Evolutionary conservation across 1,140 invertebrate genomes (phyloP), one percentile per base, ranked within the genome.

Genomic region (Pachypsylla venusta): DNA sequence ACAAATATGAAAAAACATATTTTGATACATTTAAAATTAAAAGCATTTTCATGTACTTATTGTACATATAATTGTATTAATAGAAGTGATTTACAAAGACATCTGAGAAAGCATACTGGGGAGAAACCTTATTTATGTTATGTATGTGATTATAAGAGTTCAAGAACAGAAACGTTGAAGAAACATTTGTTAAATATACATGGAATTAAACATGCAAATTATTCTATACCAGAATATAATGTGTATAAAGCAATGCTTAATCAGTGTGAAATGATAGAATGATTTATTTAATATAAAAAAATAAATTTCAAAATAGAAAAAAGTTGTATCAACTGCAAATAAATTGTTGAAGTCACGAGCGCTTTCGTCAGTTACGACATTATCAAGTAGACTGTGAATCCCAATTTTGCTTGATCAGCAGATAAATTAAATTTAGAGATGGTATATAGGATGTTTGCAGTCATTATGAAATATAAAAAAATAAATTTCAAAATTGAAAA

Each of bases 111-210:
- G 40, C 80, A 82, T 61, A 74, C 74, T 1, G 72, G 69, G 0
- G 73, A 73, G 25, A 77, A 76, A 61, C 70, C 73, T 1, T 78
- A 78, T 64, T 68, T 67, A 12, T 82, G 80, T 64, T 65, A 75
- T 19, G 65, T 74, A 14, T 82, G 79, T 66, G 71, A 74, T 14
- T 80, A 48, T 19, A 48, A n/a, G 42, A 48, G 42, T 22, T 48
- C 42, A 22, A n/a, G 42, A 3, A 48, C 42, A 4, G 42, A 48
- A 48, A 48, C 42, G 5, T 22, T 48, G 7, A 48, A 48, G 42
- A 48, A 48, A 48, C 42, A 48, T 48, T n/a, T 48, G 42, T 4
- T 48, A 22, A 48, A 48, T 22, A 48, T 48, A 19, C 42, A 48
- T 19, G 22, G 22, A 22, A 48, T 48, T 4, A 22, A 19, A 5